phyloP scores from a whole-genome alignment of 2,113 vertebrate species.

The Alligator mississippiensis region DNA sequence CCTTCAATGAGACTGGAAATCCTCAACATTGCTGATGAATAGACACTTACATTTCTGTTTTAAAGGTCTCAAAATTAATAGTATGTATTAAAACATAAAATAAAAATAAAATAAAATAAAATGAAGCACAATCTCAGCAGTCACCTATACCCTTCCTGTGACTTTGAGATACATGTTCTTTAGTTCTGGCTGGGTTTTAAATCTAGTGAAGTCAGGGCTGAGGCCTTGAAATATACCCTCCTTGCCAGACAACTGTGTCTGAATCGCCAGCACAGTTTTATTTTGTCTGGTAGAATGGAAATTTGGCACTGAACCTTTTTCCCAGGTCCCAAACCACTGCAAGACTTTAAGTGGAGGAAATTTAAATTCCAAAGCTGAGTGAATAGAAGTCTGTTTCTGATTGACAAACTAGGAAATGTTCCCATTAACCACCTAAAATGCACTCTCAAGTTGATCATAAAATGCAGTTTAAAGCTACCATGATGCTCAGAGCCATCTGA shows the following conservation, averaged over 20 bases:
- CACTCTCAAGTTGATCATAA: slow-evolving; percentile 65
- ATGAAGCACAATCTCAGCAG: slow-evolving; percentile 36
- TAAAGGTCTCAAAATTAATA: slow-evolving; percentile 14
- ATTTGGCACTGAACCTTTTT: slow-evolving; percentile 71
- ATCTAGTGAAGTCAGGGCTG: slow-evolving; percentile 66
- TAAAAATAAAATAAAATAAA: not conserved
- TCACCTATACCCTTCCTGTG: slow-evolving; percentile 59
- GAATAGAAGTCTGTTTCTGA: slow-evolving; percentile 69
- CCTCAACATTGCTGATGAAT: not conserved
- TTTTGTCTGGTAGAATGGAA: slow-evolving; percentile 79
- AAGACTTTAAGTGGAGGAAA: slow-evolving; percentile 72
- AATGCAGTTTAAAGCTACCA: slow-evolving; percentile 59
- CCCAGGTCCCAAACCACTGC: slow-evolving; percentile 76
- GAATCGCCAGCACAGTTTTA: slow-evolving; percentile 72
- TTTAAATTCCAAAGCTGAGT: slow-evolving; percentile 66
- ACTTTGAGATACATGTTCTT: slow-evolving; percentile 40
- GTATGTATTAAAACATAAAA: not conserved
- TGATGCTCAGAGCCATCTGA: not conserved
- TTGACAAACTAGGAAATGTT: slow-evolving; percentile 71
- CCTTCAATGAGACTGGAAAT: not conserved
- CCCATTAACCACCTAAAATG: slow-evolving; percentile 70
- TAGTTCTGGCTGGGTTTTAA: slow-evolving; percentile 65
- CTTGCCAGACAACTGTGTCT: slow-evolving; percentile 71
- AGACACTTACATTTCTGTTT: not conserved
- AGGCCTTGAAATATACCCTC: slow-evolving; percentile 65